Evolutionary conservation across 1,140 invertebrate genomes (phyloP).

Genomic region (Trachelipus rathkii): DNA sequence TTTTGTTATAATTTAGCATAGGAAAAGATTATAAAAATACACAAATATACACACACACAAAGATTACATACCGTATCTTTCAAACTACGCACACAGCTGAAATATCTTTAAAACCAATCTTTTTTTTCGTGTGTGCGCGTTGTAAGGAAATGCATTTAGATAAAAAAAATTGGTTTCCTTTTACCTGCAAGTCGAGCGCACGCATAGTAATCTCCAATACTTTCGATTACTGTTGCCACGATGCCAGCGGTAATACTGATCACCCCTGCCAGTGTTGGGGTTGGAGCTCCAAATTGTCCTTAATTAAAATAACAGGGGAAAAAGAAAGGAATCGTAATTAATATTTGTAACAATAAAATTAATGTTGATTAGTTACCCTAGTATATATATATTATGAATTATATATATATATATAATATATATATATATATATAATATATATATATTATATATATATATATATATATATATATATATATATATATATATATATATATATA

Average conservation of each 20-base stretch:
- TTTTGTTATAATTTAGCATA: too few relatives aligned
- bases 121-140: too few relatives aligned
- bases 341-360: not conserved
- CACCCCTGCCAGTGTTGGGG: slow-evolving; percentile 67
- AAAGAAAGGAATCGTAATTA: not conserved
- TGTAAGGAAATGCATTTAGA: too few relatives aligned
- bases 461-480: not conserved
- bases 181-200: slow-evolving; percentile 32
- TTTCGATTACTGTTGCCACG: slow-evolving; percentile 59
- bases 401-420: not conserved
- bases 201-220: slow-evolving; percentile 39
- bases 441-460: not conserved
- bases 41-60: too few relatives aligned
- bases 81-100: too few relatives aligned
- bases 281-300: slow-evolving; percentile 77
- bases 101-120: too few relatives aligned
- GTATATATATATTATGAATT: not conserved
- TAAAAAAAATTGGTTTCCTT: too few relatives aligned
- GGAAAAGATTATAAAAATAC: too few relatives aligned
- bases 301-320: not conserved
- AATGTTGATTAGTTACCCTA: not conserved
- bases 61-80: too few relatives aligned
- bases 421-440: not conserved
- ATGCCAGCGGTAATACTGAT: slow-evolving; percentile 79
- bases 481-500: slow-evolving; percentile 5